Percentiles rank a stretch among this genome's conserved stretches.
These are phyloP conservation scores for Melinaea marsaeus DNA, from an alignment of 2,888 invertebrate species.

Conservation along the genomic window DNA sequence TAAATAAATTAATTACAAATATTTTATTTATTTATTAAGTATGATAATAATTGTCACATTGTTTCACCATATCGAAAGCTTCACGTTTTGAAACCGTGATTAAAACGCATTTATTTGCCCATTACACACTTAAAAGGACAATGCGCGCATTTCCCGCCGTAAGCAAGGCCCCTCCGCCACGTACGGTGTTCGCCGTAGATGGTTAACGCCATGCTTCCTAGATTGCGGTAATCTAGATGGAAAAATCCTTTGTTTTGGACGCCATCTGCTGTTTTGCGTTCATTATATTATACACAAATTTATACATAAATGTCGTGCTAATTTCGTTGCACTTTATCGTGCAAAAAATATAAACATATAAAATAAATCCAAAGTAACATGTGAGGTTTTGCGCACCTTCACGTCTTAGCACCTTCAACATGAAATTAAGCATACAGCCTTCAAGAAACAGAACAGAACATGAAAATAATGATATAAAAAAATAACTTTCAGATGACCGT, in stretches of 20 bases:
- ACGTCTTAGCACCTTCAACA: no score
- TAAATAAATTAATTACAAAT: constrained; percentile 1
- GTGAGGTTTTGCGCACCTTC: no score
- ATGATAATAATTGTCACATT: constrained; percentile 9
- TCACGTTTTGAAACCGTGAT: constrained; percentile 24
- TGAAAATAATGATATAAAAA: no score
- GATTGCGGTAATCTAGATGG: constrained; percentile 20
- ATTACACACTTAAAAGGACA: constrained; percentile 29
- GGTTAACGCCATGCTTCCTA: constrained; percentile 35
- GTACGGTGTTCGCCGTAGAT: constrained; percentile 29
- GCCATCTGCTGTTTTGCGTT: background rate
- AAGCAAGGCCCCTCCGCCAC: constrained; percentile 23
- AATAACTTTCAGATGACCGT: no score
- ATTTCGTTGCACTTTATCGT: no score
- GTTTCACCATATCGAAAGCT: constrained; percentile 8
- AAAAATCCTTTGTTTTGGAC: constrained; percentile 1
- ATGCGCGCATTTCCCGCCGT: constrained; percentile 34
- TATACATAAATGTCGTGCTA: no score
- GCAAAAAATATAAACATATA: no score
- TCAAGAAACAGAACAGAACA: no score
- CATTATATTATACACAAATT: no score
- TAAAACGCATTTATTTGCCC: constrained; percentile 15
- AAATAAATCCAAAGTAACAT: no score
- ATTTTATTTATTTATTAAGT: constrained; percentile 2
- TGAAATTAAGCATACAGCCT: no score